phyloP scores from a whole-genome alignment of 1,140 invertebrate genomes.

The Panulirus ornatus region DNA sequence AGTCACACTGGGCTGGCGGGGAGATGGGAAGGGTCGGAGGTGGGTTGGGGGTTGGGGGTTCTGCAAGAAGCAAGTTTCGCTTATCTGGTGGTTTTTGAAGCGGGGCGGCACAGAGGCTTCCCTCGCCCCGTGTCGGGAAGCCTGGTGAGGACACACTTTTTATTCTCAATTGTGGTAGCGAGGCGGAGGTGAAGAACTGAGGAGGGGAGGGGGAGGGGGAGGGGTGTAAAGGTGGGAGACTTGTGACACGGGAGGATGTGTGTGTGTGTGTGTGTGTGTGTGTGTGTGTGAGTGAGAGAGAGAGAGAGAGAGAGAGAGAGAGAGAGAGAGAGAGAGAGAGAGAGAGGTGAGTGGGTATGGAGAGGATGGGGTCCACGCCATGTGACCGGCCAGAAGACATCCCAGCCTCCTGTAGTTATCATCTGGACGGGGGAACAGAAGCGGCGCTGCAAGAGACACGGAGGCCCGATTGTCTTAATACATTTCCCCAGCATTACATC shows the following conservation, averaged over 20 bases:
- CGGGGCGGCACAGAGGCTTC: no score
- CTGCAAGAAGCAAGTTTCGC: no score
- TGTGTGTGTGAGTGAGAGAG: background rate
- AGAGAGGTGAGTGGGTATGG: constrained; percentile 3
- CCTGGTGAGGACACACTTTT: no score
- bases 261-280: background rate
- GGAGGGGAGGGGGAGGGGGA: background rate
- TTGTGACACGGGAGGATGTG: background rate
- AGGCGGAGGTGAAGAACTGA: background rate
- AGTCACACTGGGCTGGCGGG: background rate
- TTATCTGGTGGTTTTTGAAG: no score
- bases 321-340: constrained; percentile 50
- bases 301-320: constrained; percentile 35
- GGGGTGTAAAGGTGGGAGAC: background rate
- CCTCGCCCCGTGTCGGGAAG: no score
- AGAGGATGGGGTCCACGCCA: background rate
- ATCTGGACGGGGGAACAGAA: no score
- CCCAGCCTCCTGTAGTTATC: no score
- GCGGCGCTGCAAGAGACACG: no score
- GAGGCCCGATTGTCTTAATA: no score
- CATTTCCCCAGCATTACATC: no score
- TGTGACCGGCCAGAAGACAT: no score
- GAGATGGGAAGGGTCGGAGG: background rate
- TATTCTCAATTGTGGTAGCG: no score
- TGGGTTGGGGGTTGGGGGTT: background rate